Evolutionary conservation across 2,797 vertebrate species (phyloP), one percentile per base, ranked within the genome.

Genomic region (Hypotaenidia okinawae): DNA sequence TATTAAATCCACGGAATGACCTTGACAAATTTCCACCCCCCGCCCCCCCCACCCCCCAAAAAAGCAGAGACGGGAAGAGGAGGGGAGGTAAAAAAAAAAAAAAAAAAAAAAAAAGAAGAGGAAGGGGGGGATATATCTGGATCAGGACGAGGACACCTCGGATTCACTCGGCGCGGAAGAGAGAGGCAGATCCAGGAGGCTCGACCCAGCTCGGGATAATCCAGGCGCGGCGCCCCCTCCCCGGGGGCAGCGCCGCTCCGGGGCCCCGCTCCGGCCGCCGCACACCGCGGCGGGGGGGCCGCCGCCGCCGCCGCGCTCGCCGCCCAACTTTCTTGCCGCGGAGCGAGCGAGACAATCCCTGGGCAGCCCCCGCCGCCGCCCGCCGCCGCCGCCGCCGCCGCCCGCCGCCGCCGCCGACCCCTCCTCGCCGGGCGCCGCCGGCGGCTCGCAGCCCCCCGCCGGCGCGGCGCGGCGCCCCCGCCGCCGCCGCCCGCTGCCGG

Each of bases 261-360:
- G 95, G 83, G 89, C 80, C 94, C 66, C 87, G 68, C 74, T 84
- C 66, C 61, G 51, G 37, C 59, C 87, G 67, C 79, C 90, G 58
- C 84, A 67, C 45, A 45, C 83, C 86, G 37, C 79, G 68, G 91
- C 96, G 97, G 98, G 98, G 98, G 97, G 98, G 98, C 97, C 96
- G 93, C 96, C 68, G 54, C 94, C 97, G 96, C 76, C 95, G 93
- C 96, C 88, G 94, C 97, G 90, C 96, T 94, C 97, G 97, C 98
- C 96, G 95, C 86, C 97, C 75, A 99, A 99, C 98, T 99, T 98
- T 98, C 97, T 98, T 96, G 98, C 98, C 93, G 96, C 94, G 77
- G 96, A 87, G 80, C 51, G 84, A 83, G 84, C 79, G 64, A 66
- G 90, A 89, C 64, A 85, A 93, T 92, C 90, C 90, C 90, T 51